Percentiles rank a stretch among this genome's conserved stretches.
Conservation (phyloP, 2,113 vertebrate species). For the Rattus rattus region DNA sequence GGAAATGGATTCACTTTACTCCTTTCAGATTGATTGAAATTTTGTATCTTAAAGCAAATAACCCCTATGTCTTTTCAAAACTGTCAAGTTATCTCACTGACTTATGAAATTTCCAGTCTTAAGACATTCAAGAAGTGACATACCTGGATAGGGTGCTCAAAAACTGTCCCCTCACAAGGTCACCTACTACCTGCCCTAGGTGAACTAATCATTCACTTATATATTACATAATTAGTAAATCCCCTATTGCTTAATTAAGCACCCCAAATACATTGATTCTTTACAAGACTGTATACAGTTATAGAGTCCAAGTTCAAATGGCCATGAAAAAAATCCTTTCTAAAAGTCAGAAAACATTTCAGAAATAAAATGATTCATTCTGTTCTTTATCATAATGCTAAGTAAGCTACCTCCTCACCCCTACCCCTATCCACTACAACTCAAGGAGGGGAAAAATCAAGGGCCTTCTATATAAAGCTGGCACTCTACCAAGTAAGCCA, state of each 20-base stretch:
- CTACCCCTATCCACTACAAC: no score
- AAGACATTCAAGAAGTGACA: slow-evolving; percentile 40
- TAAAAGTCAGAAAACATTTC: slow-evolving; percentile 4
- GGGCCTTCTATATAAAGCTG: no score
- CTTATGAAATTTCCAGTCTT: slow-evolving; percentile 38
- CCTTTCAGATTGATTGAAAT: slow-evolving; percentile 61
- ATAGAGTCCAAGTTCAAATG: slow-evolving; percentile 29
- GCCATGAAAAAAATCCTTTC: not conserved
- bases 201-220: not conserved
- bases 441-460: not conserved
- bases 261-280: slow-evolving; percentile 26
- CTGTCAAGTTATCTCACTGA: not conserved
- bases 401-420: not conserved
- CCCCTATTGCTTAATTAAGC: not conserved
- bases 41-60: slow-evolving; percentile 13
- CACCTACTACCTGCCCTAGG: not conserved
- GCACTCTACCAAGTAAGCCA: not conserved
- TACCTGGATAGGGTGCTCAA: not conserved
- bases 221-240: not conserved
- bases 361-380: slow-evolving; percentile 23
- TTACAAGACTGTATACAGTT: not conserved
- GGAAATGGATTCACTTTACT: not conserved
- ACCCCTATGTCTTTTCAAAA: slow-evolving; percentile 13
- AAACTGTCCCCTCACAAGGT: not conserved
- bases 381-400: slow-evolving; percentile 5